These are phyloP conservation scores for Petrocephalus zakoni DNA, from an alignment of 2,113 vertebrate species.

Conservation along the genomic window DNA sequence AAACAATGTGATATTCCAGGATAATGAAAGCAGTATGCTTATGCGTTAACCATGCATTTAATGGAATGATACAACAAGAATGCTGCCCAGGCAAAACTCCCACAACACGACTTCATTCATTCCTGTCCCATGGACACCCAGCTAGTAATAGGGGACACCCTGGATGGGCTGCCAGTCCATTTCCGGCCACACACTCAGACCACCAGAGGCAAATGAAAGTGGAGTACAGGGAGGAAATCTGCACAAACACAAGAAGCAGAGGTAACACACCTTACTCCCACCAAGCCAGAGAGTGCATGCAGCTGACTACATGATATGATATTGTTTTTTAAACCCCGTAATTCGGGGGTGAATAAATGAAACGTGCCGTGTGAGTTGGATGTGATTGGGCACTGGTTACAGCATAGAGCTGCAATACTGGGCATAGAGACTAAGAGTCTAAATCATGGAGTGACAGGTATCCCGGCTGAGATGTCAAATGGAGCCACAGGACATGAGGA, in stretches of 20 bases:
- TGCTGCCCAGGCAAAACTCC: not conserved
- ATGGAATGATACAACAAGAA: not conserved
- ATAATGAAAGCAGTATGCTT: not conserved
- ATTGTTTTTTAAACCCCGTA: not conserved
- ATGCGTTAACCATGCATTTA: not conserved
- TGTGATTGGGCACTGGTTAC: constrained; percentile 40
- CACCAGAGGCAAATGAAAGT: not conserved
- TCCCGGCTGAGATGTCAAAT: not conserved
- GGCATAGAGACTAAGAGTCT: constrained; percentile 38
- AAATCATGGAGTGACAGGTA: not conserved
- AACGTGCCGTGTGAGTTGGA: constrained; percentile 20
- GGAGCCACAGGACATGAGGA: not conserved
- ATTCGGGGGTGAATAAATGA: not conserved
- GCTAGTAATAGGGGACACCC: not conserved
- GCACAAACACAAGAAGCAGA: not conserved
- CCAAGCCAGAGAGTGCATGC: not conserved
- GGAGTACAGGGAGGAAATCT: not conserved
- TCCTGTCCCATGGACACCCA: not conserved
- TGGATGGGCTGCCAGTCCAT: not conserved
- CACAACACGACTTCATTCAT: not conserved
- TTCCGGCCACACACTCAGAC: not conserved
- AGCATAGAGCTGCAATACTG: constrained; percentile 45
- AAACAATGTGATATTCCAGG: not conserved
- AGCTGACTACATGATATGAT: not conserved
- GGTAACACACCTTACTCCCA: not conserved